Percentiles rank a stretch among this genome's conserved stretches.
phyloP scores from a whole-genome alignment of 2,113 vertebrate genomes.

The Solea senegalensis region DNA sequence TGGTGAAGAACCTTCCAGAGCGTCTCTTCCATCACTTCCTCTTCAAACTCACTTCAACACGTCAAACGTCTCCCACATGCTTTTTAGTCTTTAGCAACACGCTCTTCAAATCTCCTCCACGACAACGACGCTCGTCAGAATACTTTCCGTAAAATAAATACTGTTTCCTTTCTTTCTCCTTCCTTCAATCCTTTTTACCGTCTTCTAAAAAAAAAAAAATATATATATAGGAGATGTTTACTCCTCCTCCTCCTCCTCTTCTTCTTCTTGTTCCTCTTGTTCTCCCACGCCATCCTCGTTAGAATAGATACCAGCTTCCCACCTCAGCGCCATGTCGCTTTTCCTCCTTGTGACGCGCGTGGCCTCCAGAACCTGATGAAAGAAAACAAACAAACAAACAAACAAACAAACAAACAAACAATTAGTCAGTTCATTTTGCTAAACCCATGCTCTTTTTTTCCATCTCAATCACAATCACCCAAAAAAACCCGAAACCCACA shows the following conservation, averaged over 20 bases:
- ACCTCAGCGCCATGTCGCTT: slow-evolving; percentile 92
- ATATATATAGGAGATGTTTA: slow-evolving; percentile 56
- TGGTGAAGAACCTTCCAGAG: slow-evolving; percentile 28
- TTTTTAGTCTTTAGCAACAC: slow-evolving; percentile 27
- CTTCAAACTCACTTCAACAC: slow-evolving; percentile 27
- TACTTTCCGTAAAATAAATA: slow-evolving; percentile 72
- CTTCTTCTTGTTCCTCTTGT: slow-evolving; percentile 73
- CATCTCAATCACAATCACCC: slow-evolving; percentile 2
- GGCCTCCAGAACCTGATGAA: slow-evolving; percentile 91
- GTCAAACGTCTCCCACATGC: slow-evolving; percentile 39
- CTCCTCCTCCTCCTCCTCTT: slow-evolving; percentile 71
- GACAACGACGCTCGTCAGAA: slow-evolving; percentile 37
- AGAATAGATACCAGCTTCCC: slow-evolving; percentile 97
- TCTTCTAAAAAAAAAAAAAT: background rate
- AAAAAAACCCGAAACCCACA: slow-evolving; percentile 1
- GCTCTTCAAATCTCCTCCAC: slow-evolving; percentile 11
- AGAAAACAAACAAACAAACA: slow-evolving; percentile 18
- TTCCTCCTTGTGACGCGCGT: slow-evolving; percentile 95
- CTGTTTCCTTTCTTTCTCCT: slow-evolving; percentile 57
- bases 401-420: too few relatives aligned
- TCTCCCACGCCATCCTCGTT: slow-evolving; percentile 89
- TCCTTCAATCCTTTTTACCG: slow-evolving; percentile 12
- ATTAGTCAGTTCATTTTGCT: background rate
- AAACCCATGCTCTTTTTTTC: slow-evolving; percentile 9
- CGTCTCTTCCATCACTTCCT: slow-evolving; percentile 31